Conservation (phyloP, 2,113 vertebrate species). For the Bungarus multicinctus region DNA sequence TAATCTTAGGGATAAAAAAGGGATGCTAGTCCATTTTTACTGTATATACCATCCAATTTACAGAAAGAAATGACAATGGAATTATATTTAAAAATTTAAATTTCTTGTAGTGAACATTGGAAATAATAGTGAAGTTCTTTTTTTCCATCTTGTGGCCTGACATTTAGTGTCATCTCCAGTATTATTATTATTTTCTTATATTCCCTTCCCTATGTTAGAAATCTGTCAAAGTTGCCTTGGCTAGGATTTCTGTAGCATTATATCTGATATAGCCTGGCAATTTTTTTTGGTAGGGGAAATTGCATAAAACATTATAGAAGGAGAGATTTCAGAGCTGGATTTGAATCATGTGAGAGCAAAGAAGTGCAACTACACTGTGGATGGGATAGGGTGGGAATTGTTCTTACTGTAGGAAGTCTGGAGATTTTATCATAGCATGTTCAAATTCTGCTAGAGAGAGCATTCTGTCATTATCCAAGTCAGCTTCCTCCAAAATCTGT, state of each 20-base stretch:
- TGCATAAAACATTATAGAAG: background rate
- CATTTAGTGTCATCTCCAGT: background rate
- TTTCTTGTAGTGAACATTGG: background rate
- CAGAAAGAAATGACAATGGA: background rate
- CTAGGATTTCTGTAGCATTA: background rate
- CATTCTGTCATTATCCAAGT: constrained; percentile 63
- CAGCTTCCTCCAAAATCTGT: constrained; percentile 57
- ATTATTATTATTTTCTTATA: background rate
- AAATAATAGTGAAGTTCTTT: background rate
- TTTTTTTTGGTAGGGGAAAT: background rate
- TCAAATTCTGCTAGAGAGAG: constrained; percentile 65
- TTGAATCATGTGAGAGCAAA: background rate
- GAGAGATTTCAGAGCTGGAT: background rate
- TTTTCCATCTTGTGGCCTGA: background rate
- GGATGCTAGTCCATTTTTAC: background rate
- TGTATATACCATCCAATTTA: background rate
- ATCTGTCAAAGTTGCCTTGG: background rate
- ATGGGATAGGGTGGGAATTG: background rate
- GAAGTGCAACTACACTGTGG: background rate
- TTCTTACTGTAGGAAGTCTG: constrained; percentile 65
- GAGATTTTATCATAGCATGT: constrained; percentile 52
- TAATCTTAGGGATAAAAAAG: background rate
- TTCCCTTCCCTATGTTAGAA: background rate
- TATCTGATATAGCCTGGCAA: background rate
- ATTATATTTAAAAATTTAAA: background rate